Base-by-base conservation (phyloP, 2,888 invertebrate species). In the Orchestes rusci region DNA sequence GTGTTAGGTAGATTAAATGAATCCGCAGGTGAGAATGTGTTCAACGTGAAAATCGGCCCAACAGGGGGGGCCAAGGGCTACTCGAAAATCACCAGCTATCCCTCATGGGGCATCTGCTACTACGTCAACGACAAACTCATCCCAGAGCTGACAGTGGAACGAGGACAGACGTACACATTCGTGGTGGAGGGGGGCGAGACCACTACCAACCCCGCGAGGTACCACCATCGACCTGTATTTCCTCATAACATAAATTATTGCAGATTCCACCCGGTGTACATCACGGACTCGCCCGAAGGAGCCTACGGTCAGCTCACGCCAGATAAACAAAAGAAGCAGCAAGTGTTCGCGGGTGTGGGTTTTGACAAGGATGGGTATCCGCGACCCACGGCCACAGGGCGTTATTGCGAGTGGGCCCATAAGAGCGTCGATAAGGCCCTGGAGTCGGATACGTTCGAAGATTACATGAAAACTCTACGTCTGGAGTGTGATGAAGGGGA, bases 41-140 rank as follows among this genome's bases (percentile, higher is more conserved):
- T 91, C 63, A 77, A 76, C 2, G 90, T 79, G 0, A 73, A 80
- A 59, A 88, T 92, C 56, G 92, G 92, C 1, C 91, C 91, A 0
- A 84, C 88, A 0, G 90, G 86, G 2, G 88, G 88, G 1, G 76
- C 77, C 39, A 70, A 84, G 2, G 90, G 91, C 1, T 91, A 90
- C 67, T 78, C 82, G 0, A 76, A 84, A 1, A 77, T 88, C 41
- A 91, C 91, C 10, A 85, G 87, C 33, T 75, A 77, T 55, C 82
- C 86, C 4, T 84, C 87, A 0, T 90, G 90, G 88, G 91, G 91
- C 44, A 87, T 92, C 51, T 86, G 89, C 13, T 93, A 90, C 90
- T 94, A 90, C 71, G 80, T 94, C 62, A 92, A 94, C 69, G 91
- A 91, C 59, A 73, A 82, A 53, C 75, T 94, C 15, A 89, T 92